Evolutionary conservation across 2,797 vertebrate genomes (phyloP).

Genomic region (Gallinago stenura): DNA sequence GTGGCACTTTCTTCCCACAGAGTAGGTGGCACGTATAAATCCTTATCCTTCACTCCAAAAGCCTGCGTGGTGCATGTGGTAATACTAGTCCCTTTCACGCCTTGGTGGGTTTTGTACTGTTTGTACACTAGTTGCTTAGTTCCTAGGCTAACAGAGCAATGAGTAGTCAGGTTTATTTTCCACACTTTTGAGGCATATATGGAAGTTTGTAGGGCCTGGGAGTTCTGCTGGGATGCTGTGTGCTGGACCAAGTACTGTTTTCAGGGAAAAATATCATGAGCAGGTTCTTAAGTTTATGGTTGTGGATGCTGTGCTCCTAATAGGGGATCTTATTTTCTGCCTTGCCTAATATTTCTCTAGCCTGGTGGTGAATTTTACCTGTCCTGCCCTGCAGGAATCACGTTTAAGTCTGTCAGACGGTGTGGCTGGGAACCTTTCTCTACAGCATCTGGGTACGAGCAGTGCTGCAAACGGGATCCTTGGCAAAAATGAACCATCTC

Average conservation of each 20-base stretch:
- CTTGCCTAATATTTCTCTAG: not conserved
- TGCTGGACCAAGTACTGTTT: not conserved
- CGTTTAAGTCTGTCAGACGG: not conserved
- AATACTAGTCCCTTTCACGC: not conserved
- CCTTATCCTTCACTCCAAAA: not conserved
- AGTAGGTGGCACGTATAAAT: not conserved
- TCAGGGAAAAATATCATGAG: not conserved
- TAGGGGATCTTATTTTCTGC: not conserved
- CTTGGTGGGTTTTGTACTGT: not conserved
- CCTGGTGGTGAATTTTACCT: not conserved
- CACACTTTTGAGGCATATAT: not conserved
- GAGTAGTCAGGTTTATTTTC: not conserved
- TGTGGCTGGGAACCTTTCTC: not conserved
- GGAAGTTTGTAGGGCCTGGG: not conserved
- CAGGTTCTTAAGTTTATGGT: not conserved
- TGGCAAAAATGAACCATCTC: not conserved
- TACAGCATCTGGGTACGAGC: not conserved
- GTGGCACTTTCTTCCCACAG: not conserved
- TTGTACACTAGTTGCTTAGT: not conserved
- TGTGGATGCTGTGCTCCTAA: rapidly evolving
- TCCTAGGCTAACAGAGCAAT: not conserved
- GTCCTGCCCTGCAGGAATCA: not conserved
- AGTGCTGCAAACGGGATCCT: constrained; percentile 26
- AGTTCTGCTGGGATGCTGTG: not conserved
- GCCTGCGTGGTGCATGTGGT: not conserved